These are phyloP conservation scores for Hypomecis atomaria DNA, from an alignment of 2,888 invertebrate genomes.

Conservation along the genomic window DNA sequence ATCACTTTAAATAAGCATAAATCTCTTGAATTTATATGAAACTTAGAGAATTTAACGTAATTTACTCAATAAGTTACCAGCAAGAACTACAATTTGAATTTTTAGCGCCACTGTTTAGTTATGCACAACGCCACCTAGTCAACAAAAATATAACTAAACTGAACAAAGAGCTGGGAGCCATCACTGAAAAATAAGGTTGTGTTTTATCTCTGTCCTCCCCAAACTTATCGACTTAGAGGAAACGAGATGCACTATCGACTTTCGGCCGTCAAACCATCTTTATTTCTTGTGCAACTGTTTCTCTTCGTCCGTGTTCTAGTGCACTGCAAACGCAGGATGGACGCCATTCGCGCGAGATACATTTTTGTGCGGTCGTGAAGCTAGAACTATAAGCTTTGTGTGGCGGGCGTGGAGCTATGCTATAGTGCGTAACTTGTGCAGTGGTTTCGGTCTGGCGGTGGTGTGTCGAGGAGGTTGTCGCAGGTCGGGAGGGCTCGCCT, in stretches of 20 bases:
- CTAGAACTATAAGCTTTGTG: slow-evolving; percentile 62
- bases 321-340: slow-evolving; percentile 83
- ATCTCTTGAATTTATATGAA: no score
- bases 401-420: slow-evolving; percentile 69
- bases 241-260: slow-evolving; percentile 70
- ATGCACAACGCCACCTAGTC: slow-evolving; percentile 61
- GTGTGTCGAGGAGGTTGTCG: slow-evolving; percentile 62
- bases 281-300: slow-evolving; percentile 85
- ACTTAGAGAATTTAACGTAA: no score
- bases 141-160: slow-evolving; percentile 55
- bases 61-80: no score
- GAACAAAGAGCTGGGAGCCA: slow-evolving; percentile 81
- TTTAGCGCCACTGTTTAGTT: slow-evolving; percentile 30
- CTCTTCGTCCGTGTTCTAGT: slow-evolving; percentile 82
- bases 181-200: slow-evolving; percentile 79
- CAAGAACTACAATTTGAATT: neutral
- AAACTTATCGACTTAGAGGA: slow-evolving; percentile 49
- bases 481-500: slow-evolving; percentile 45
- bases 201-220: slow-evolving; percentile 72
- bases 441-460: slow-evolving; percentile 63
- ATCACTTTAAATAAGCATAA: no score
- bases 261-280: slow-evolving; percentile 83
- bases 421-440: slow-evolving; percentile 66
- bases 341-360: slow-evolving; percentile 83
- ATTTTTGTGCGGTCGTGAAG: slow-evolving; percentile 70